phyloP scores from a whole-genome alignment of 2,888 invertebrate genomes.

The Apotomis betuletana region DNA sequence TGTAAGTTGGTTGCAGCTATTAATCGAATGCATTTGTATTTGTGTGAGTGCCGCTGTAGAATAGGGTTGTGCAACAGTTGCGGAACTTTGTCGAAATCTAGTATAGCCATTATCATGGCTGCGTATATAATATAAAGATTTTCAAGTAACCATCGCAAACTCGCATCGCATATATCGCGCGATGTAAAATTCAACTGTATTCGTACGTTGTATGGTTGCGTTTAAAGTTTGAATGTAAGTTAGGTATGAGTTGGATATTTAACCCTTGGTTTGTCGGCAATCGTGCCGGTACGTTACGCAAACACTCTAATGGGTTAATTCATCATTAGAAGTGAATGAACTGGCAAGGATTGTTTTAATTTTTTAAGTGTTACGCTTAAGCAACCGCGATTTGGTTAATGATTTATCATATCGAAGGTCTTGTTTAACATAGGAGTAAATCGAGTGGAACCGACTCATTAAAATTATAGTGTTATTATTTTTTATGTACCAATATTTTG shows the following conservation, averaged over 20 bases:
- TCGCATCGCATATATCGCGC: neutral
- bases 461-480: neutral
- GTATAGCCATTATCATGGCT: conserved; percentile 54
- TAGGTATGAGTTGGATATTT: conserved; percentile 3
- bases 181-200: conserved; percentile 2
- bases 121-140: conserved; percentile 43
- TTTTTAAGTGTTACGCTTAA: conserved; percentile 30
- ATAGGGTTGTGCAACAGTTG: conserved; percentile 72
- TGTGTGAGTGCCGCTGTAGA: conserved; percentile 67
- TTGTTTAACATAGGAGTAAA: neutral
- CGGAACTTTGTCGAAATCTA: conserved; percentile 68
- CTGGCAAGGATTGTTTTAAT: conserved; percentile 40
- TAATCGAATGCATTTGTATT: conserved; percentile 63
- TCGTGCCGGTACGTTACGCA: conserved; percentile 43
- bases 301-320: conserved; percentile 45
- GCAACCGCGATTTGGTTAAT: conserved; percentile 20
- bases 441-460: conserved; percentile 12
- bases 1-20: conserved; percentile 55
- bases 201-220: neutral
- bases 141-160: conserved; percentile 6
- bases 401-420: conserved; percentile 15
- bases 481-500: neutral
- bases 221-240: neutral
- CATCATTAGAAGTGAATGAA: conserved; percentile 39
- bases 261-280: conserved; percentile 30